phyloP scores from a whole-genome alignment of 2,797 vertebrate species.

The Aldrovandia affinis region DNA sequence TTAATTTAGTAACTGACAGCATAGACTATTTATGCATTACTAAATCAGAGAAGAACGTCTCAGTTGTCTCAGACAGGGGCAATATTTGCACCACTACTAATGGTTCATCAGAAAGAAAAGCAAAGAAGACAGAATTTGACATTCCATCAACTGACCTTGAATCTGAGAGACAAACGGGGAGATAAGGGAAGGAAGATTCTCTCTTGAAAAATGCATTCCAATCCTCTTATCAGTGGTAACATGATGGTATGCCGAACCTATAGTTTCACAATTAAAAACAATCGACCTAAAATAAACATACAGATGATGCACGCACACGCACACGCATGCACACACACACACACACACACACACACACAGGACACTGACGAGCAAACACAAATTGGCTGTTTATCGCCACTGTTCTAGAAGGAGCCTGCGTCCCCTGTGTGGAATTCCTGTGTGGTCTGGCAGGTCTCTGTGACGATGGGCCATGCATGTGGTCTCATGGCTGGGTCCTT shows the following conservation, averaged over 20 bases:
- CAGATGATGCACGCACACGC: no score
- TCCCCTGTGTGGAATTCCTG: conserved; percentile 61
- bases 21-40: background rate
- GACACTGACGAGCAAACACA: conserved; percentile 39
- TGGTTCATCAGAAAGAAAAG: background rate
- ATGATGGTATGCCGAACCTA: background rate
- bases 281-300: conserved; percentile 14
- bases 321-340: conserved; percentile 22
- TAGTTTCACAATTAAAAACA: conserved; percentile 12
- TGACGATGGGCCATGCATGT: conserved; percentile 43
- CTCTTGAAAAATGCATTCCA: background rate
- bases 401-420: conserved; percentile 41
- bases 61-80: background rate
- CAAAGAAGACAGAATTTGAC: background rate
- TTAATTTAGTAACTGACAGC: conserved; percentile 17
- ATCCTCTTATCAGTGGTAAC: background rate
- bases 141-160: background rate
- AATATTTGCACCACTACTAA: background rate
- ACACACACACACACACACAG: conserved; percentile 50
- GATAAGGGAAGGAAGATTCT: background rate
- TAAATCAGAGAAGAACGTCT: background rate
- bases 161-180: background rate
- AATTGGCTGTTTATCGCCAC: conserved; percentile 39
- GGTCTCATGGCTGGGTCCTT: background rate
- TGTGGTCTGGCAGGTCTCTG: conserved; percentile 53